Evolutionary conservation across 2,797 vertebrate genomes (phyloP).

Genomic region (Epinephelus awoara): DNA sequence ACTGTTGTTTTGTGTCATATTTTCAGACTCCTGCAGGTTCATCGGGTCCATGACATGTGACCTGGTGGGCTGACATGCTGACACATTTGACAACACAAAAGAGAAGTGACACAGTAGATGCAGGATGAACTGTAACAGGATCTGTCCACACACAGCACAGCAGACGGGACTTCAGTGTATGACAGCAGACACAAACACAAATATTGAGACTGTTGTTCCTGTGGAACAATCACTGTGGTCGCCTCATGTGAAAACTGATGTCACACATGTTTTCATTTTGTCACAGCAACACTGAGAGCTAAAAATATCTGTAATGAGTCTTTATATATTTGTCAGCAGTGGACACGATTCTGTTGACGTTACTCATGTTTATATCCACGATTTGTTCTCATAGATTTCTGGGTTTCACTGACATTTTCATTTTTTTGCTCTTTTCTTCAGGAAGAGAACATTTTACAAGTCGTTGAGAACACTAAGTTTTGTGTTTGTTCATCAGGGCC

Average conservation of each 20-base stretch:
- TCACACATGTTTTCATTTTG: neutral
- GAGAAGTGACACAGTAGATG: constrained; percentile 6
- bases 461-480: too few species aligned
- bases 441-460: too few species aligned
- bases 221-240: neutral
- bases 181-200: constrained; percentile 44
- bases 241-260: neutral
- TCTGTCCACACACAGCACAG: neutral
- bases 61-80: neutral
- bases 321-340: too few species aligned
- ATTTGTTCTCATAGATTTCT: too few species aligned
- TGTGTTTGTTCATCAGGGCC: too few species aligned
- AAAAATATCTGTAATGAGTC: neutral
- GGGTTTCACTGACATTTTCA: too few species aligned
- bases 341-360: too few species aligned
- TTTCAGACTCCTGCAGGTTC: constrained; percentile 14
- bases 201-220: constrained; percentile 11
- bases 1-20: neutral
- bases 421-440: too few species aligned
- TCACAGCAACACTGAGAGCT: neutral
- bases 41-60: neutral
- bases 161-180: constrained; percentile 8
- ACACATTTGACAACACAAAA: constrained; percentile 36
- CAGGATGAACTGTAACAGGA: constrained; percentile 27
- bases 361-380: too few species aligned